Conservation (phyloP, 1,140 invertebrate species). For the Microvelia longipes region DNA sequence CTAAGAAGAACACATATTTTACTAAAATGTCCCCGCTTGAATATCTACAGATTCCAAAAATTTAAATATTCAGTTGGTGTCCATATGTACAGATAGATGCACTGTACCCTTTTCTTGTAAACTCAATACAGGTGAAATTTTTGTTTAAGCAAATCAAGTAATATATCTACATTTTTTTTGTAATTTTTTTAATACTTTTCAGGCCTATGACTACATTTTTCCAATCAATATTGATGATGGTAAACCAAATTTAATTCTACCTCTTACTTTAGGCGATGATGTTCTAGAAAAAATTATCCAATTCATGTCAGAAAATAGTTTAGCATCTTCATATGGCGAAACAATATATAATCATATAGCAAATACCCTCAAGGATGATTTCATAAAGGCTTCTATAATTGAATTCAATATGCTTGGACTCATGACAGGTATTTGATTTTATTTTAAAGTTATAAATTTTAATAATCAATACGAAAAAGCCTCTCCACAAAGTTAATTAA, state of each 20-base stretch:
- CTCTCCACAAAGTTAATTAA: no score
- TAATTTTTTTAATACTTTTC: background rate
- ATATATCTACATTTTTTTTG: background rate
- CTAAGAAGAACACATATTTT: no score
- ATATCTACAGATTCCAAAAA: no score
- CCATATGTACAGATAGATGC: no score
- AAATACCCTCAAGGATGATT: background rate
- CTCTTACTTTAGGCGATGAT: background rate
- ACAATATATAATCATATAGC: background rate
- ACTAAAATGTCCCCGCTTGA: no score
- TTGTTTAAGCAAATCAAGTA: no score
- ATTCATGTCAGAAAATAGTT: background rate
- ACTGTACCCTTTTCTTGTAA: no score
- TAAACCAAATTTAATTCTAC: background rate
- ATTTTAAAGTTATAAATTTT: no score
- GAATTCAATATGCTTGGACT: background rate
- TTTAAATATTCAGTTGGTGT: no score
- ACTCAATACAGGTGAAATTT: no score
- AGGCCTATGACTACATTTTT: background rate
- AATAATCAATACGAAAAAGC: no score
- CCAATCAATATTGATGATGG: background rate
- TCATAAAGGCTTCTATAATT: background rate
- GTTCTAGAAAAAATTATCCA: background rate
- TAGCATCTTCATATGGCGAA: background rate
- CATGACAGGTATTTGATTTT: background rate